Evolutionary conservation across 2,113 vertebrate genomes (phyloP).

Genomic region (Prunella fulvescens): DNA sequence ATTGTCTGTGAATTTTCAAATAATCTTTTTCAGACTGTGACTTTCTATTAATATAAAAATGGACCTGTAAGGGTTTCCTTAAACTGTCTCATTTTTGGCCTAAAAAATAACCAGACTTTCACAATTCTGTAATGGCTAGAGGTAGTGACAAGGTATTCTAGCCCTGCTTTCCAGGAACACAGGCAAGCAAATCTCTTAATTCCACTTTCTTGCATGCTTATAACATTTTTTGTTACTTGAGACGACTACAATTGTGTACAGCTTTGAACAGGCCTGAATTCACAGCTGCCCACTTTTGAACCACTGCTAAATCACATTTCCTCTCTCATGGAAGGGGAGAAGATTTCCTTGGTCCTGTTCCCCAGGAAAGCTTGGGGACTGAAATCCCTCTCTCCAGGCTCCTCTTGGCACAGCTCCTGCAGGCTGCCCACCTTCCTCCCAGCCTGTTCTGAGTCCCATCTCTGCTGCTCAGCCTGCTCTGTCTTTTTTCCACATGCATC

Average conservation of each 20-base stretch:
- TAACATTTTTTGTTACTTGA: neutral
- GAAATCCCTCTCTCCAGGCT: neutral
- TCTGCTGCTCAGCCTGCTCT: neutral
- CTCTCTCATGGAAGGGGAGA: neutral
- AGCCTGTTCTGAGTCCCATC: neutral
- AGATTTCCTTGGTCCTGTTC: neutral
- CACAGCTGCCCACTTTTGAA: neutral
- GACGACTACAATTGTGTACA: rapidly evolving
- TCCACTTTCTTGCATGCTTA: neutral
- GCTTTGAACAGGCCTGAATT: neutral
- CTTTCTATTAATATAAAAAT: neutral
- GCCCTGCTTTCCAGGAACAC: neutral
- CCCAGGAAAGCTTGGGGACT: rapidly evolving
- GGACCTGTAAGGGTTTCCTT: neutral
- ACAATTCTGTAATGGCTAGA: neutral
- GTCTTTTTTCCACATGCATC: neutral
- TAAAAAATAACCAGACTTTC: neutral
- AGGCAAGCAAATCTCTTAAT: neutral
- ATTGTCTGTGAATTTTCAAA: neutral
- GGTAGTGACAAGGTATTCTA: neutral
- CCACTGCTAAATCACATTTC: neutral
- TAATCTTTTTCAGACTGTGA: neutral
- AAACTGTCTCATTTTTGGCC: neutral
- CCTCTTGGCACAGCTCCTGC: neutral
- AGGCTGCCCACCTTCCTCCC: neutral